Base-by-base conservation (phyloP, 2,113 vertebrate species). In the Percina caprodes region DNA sequence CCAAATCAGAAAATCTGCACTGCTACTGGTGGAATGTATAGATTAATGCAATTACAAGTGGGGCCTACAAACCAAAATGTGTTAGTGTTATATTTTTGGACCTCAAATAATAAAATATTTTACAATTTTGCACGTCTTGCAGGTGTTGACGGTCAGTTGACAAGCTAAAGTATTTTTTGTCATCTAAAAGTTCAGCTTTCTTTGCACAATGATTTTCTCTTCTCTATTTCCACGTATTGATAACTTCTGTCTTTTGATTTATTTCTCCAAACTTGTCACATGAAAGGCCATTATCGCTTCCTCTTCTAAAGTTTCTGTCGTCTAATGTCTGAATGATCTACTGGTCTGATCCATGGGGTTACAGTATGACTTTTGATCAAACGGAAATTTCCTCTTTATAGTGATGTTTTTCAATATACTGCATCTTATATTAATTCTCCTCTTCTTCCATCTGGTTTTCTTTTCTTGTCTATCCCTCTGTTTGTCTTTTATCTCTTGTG, bases 231-330 rank as follows among this genome's bases (percentile, higher is more conserved):
- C 75, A 68, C 67, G 60, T 82, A 82, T 69, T 51, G 52, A 77
- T 78, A 39, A 11, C 69, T 75, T 83, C 74, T 74, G 58, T 69
- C 23, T 77, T 80, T 69, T 24, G 60, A 75, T 80, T 80, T 82
- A 67, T 68, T 30, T 87, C 83, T 84, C 23, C 72, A 11, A 88
- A 66, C 88, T 71, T 87, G 85, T 91, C 92, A 92, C 88, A 93
- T 92, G 74, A 93, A 93, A 93, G 86, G 23, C 65, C 42, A 33
- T 69, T 83, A 51, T 83, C 35, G 63, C 55, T 76, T 71, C 39
- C 45, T 84, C 74, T 69, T 72, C 79, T 80, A 63, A 49, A 60
- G 84, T 82, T 75, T 58, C 74, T 62, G 18, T 26, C 46, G 49
- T 90, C 77, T 87, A 15, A 74, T 73, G 69, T 61, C 72, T 84